Base-by-base conservation (phyloP, 2,113 vertebrate genomes). In the Xenotilapia longispinis region DNA sequence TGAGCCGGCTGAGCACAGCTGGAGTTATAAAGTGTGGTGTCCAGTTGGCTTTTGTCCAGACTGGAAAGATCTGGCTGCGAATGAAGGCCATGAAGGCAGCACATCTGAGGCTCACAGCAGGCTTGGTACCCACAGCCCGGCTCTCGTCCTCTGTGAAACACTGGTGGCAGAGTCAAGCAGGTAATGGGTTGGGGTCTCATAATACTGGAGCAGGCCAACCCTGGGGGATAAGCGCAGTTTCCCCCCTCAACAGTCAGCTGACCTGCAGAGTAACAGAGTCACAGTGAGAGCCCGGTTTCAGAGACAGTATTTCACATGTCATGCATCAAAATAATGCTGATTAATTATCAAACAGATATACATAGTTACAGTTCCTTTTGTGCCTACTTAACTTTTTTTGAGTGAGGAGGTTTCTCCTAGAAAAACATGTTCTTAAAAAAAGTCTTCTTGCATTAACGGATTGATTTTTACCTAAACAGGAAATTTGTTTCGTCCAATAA, bases 401-500 rank as follows among this genome's bases (percentile, higher is more conserved):
- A 75, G 42, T 78, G 6, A 4, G 4, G 70, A 78, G 70, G 15
- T 78, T 78, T 78, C 4, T 78, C 15, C 26, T 19, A n/a, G 45
- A 12, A 78, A 47, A 78, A 78, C 23, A 13, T 33, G 17, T 31
- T 78, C 73, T 78, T 68, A 68, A 33, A 9, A 38, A n/a, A 13
- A 75, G 28, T 23, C 23, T 23, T 15, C 14, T 47, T 33, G 6
- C 14, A 80, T 55, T 11, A 45, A 15, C 3, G 12, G 21, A 6
- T 47, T 7, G 28, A 0, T 54, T 33, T 79, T 91, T 95, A 99
- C 99, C 99, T 84, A 99, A 93, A 90, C 88, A 97, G 88, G 98
- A 97, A 82, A 99, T 96, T 82, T 99, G 97, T 92, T 99, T 98
- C 14, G 97, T 98, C 98, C 99, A 99, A 92, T 97, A 98, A 90